Base-by-base conservation (phyloP, 1,140 invertebrate genomes). In the Pogonomyrmex californicus region DNA sequence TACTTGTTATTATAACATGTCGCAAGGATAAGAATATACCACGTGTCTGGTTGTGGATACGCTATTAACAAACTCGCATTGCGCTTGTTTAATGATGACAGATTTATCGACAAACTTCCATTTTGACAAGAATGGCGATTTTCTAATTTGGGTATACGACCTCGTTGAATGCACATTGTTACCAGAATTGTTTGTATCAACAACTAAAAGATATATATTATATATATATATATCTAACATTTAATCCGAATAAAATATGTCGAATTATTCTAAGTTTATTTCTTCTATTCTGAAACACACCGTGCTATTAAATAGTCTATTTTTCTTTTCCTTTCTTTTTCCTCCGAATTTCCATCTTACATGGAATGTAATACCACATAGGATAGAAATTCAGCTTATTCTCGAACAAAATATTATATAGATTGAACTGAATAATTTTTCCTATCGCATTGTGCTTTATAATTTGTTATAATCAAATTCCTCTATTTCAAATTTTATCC, bases 31-130 rank as follows among this genome's bases (percentile, higher is more conserved):
- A 94, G 93, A 75, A 96, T 92, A 78, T 96, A 96, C 96, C 96
- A 97, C 0, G 89, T 93, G 86, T 96, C 96, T 47, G 96, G 94
- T 86, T 95, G 94, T 6, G 96, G 96, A 94, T 95, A 96, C 66
- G 96, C 96, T 88, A 96, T 95, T 51, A 95, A 89, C 60, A 96
- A 89, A 66, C 87, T 94, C 44, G 90, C 89, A 87, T 94, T 87
- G 1, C 91, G 86, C 87, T 87, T 90, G 14, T 93, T 87, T 71
- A 86, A 71, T 9, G 93, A 94, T 2, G 95, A 94, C 56, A 95
- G 93, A 65, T 94, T 92, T 85, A 95, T 93, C 30, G 92, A 87
- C 73, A 93, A 92, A 33, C 92, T 88, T 17, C 93, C 86, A 73
- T 93, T 87, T 56, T 93, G 85, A 86, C 96, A 96, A 47, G 89